Conservation (phyloP, 53 echinoderm and acorn worm species). For the Echinarachnius parma region DNA sequence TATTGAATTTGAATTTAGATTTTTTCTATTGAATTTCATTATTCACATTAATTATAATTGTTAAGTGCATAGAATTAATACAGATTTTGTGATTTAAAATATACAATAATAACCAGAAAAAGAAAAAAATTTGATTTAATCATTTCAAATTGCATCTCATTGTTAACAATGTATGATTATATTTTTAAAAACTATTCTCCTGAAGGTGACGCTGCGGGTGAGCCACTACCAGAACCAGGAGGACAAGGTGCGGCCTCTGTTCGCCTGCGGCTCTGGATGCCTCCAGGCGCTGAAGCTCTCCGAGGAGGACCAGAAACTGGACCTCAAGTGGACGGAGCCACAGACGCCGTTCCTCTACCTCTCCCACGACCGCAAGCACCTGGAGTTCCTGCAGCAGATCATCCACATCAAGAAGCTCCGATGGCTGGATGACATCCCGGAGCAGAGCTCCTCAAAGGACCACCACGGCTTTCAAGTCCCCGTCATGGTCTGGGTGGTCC, state of each 20-base stretch:
- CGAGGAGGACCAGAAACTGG: constrained; percentile 58
- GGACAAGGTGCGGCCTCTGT: constrained; percentile 52
- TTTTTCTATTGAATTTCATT: too few relatives aligned
- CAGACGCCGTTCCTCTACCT: constrained; percentile 89
- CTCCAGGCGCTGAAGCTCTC: constrained; percentile 61
- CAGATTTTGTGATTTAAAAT: too few relatives aligned
- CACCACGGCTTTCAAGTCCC: constrained; percentile 75
- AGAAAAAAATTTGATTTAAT: too few relatives aligned
- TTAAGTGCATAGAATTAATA: too few relatives aligned
- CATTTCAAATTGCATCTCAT: too few relatives aligned
- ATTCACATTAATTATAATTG: too few relatives aligned
- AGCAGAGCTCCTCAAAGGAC: constrained; percentile 22
- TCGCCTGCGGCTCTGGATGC: constrained; percentile 88
- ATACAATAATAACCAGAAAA: too few relatives aligned
- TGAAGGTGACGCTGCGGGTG: constrained; percentile 20
- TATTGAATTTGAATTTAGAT: too few relatives aligned
- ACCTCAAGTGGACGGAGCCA: constrained; percentile 88
- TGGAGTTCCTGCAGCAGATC: constrained; percentile 71
- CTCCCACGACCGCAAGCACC: constrained; percentile 84
- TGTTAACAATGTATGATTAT: too few relatives aligned
- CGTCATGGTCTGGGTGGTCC: constrained; percentile 75
- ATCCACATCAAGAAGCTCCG: constrained; percentile 86
- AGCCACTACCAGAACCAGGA: constrained; percentile 43
- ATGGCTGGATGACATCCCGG: constrained; percentile 74
- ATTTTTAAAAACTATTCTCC: too few relatives aligned